Base-by-base conservation (phyloP, 2,888 invertebrate species). In the Hypomecis punctinalis region DNA sequence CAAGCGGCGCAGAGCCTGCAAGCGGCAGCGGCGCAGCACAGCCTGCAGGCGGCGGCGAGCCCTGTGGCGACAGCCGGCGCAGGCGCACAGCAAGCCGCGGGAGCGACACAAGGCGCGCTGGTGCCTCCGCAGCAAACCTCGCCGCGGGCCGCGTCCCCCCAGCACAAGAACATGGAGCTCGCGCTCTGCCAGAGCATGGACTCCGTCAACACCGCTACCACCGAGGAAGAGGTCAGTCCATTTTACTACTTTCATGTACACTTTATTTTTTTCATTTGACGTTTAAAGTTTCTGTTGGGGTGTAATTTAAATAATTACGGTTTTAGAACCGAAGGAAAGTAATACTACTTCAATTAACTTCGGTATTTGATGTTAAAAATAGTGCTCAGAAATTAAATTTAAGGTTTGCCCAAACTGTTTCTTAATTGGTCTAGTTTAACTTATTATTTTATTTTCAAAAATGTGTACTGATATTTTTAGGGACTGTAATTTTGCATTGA, bases 161-260 rank as follows among this genome's bases (percentile, higher is more conserved):
- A 90, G 68, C 90, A 92, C 81, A 91, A 93, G 88, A 91, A 78
- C 80, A 93, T 93, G 93, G 93, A 93, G 85, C 94, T 96, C 86
- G 96, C 97, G 83, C 95, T 97, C 85, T 98, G 98, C 89, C 98
- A 98, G 94, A 98, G 98, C 94, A 98, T 98, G 98, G 98, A 98
- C 94, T 98, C 98, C 82, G 98, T 98, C 88, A 98, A 98, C 94
- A 98, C 98, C 80, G 96, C 96, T 86, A 97, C 97, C 89, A 97
- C 98, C 89, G 98, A 99, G 94, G 99, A 98, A 95, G 99, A 98
- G 98, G 99, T 98, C 84, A 94, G 96, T 23, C 74, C n/a, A 7
- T 43, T 45, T 23, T 37, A 37, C 6, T n/a, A 7, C 13, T 59
- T 47, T 56, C 33, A 37, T 62, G 51, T 10, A 52, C 56, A 48